Evolutionary conservation across 2,113 vertebrate species (phyloP).

Genomic region (Corythoichthys haematopterus): DNA sequence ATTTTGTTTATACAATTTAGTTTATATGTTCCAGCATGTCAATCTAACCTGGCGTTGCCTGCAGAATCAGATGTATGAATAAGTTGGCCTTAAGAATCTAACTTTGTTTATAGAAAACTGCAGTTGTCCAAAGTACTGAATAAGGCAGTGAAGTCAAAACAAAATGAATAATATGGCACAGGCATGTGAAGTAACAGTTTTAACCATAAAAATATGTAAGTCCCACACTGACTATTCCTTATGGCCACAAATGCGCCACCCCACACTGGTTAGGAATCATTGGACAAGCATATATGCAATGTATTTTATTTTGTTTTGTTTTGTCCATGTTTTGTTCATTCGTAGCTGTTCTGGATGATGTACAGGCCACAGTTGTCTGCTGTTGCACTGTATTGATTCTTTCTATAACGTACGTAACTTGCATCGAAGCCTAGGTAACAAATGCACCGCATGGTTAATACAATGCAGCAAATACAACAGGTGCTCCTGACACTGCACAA

Average conservation of each 20-base stretch:
- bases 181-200: not conserved
- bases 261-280: no score
- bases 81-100: not conserved
- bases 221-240: no score
- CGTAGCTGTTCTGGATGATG: not conserved
- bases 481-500: constrained; percentile 23
- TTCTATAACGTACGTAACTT: not conserved
- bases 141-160: not conserved
- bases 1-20: not conserved
- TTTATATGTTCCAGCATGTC: not conserved
- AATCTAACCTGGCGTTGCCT: not conserved
- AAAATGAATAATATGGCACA: not conserved
- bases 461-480: constrained; percentile 30
- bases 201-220: not conserved
- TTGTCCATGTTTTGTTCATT: not conserved
- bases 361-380: not conserved
- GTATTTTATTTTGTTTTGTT: not conserved
- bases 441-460: not conserved
- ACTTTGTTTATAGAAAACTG: not conserved
- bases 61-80: not conserved
- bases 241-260: no score
- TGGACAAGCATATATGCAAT: not conserved
- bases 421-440: not conserved
- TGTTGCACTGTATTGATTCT: not conserved
- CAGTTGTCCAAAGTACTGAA: not conserved